Percentiles rank a stretch among this genome's conserved stretches.
Conservation (phyloP, 2,888 invertebrate species). For the Lochmaea crataegi region DNA sequence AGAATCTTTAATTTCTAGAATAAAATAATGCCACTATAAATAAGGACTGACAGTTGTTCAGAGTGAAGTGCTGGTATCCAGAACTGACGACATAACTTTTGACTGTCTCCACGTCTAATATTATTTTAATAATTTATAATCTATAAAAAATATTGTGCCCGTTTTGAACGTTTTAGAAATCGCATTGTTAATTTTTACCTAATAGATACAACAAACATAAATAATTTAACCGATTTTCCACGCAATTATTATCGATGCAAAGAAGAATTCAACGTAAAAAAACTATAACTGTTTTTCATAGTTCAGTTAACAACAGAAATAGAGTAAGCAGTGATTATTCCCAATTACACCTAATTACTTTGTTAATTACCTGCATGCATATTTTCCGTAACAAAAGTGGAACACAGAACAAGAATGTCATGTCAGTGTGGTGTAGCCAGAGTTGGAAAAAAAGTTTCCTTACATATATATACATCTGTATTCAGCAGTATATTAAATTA, state of each 20-base stretch:
- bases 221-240: background rate
- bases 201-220: background rate
- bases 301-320: slow-evolving; percentile 14
- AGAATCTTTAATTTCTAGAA: no score
- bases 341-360: slow-evolving; percentile 2
- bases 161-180: background rate
- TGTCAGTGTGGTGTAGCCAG: background rate
- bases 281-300: background rate
- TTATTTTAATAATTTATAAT: no score
- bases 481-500: background rate
- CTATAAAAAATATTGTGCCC: no score
- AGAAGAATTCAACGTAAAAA: background rate
- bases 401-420: background rate
- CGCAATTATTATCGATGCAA: background rate
- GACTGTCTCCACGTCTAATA: no score
- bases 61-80: no score
- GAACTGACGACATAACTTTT: no score
- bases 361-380: slow-evolving; percentile 17
- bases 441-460: background rate
- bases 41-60: no score
- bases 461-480: background rate
- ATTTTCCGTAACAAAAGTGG: background rate
- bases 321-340: slow-evolving; percentile 8
- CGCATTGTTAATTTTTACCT: background rate
- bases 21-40: no score